Percentiles rank a stretch among this genome's conserved stretches.
Conservation (phyloP, 2,113 vertebrate species). For the Neolamprologus ventralis region DNA sequence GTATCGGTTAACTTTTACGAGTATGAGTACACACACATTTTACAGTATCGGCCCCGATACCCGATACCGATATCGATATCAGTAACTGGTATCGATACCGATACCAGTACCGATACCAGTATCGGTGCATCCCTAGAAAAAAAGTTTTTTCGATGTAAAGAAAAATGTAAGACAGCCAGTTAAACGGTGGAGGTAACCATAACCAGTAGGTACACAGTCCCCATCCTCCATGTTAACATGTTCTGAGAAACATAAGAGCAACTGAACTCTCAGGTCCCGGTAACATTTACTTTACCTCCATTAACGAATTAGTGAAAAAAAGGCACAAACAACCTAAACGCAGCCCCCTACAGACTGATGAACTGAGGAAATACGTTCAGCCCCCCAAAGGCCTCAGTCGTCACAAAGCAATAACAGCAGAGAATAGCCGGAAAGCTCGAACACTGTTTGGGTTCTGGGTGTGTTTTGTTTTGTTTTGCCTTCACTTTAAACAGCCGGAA, state of each 20-base stretch:
- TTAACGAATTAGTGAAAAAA: fast-evolving
- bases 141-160: not conserved
- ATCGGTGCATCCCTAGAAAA: too few species aligned
- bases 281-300: not conserved
- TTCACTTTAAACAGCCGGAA: not conserved
- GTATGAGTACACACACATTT: too few species aligned
- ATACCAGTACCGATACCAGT: fast-evolving
- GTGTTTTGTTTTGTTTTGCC: not conserved
- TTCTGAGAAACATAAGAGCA: not conserved
- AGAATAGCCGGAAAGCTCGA: not conserved
- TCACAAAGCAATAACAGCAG: not conserved
- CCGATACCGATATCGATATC: fast-evolving
- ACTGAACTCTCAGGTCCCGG: fast-evolving
- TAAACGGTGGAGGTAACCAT: not conserved
- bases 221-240: fast-evolving
- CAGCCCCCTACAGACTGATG: not conserved
- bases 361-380: not conserved
- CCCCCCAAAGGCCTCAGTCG: not conserved
- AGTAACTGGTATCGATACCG: too few species aligned
- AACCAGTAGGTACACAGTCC: not conserved
- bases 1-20: too few species aligned
- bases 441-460: not conserved
- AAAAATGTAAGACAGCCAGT: not conserved
- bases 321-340: fast-evolving
- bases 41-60: too few species aligned